phyloP scores from a whole-genome alignment of 2,888 invertebrate species.

The Ferrisia virgata region DNA sequence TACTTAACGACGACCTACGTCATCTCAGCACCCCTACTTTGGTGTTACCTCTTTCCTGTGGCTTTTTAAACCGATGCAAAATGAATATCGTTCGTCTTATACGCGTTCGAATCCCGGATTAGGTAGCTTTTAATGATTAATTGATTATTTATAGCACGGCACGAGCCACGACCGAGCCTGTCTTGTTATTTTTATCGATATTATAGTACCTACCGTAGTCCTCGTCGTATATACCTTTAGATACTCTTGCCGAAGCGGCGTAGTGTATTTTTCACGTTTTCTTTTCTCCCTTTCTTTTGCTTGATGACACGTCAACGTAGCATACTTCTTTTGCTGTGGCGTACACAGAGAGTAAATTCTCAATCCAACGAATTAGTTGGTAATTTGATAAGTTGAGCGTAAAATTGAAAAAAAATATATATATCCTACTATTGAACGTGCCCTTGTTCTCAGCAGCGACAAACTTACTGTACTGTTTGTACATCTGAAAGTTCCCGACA shows the following conservation, averaged over 20 bases:
- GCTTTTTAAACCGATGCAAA: neutral
- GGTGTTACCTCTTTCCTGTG: neutral
- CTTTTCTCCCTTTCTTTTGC: neutral
- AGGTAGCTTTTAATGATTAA: slow-evolving; percentile 38
- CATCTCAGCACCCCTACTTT: neutral
- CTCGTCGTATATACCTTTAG: no score
- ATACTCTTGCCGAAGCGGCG: neutral
- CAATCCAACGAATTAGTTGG: neutral
- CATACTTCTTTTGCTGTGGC: no score
- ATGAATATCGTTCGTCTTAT: slow-evolving; percentile 23
- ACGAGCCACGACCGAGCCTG: neutral
- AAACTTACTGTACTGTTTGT: no score
- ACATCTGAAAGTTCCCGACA: no score
- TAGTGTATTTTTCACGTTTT: neutral
- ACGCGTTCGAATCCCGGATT: slow-evolving; percentile 1
- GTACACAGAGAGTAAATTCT: no score
- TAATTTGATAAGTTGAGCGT: neutral
- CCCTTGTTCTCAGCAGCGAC: neutral
- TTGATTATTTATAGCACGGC: slow-evolving; percentile 41
- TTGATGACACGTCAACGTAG: no score
- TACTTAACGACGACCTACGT: slow-evolving; percentile 25
- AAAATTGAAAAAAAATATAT: neutral
- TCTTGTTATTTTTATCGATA: neutral
- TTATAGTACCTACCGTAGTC: no score
- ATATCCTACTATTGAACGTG: no score